Conservation (phyloP, 2,888 invertebrate species). For the Colostygia pectinataria region DNA sequence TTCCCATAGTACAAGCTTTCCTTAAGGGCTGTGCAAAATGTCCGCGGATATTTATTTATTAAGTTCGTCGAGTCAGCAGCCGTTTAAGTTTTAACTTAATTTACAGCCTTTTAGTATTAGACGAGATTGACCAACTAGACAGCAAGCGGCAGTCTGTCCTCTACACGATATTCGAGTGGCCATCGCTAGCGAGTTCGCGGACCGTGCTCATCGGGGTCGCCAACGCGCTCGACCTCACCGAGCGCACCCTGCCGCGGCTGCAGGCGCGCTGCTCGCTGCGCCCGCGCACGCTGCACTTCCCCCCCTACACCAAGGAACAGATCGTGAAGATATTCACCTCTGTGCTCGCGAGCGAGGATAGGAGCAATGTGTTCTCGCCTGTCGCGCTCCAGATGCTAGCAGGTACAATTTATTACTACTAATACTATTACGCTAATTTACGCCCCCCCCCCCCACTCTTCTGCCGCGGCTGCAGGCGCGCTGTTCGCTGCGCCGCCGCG, state of each 20-base stretch:
- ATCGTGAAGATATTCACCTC: constrained; percentile 93
- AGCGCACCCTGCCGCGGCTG: constrained; percentile 93
- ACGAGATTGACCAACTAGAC: constrained; percentile 97
- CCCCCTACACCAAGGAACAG: constrained; percentile 95
- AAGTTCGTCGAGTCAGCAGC: too few species aligned
- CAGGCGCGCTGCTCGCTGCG: constrained; percentile 89
- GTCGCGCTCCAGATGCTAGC: constrained; percentile 96
- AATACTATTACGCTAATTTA: too few species aligned
- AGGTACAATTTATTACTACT: too few species aligned
- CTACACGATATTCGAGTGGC: constrained; percentile 97
- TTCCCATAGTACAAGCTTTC: too few species aligned
- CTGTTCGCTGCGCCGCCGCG: too few species aligned
- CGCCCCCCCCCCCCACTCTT: too few species aligned
- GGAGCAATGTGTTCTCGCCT: constrained; percentile 88
- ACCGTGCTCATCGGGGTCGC: constrained; percentile 95
- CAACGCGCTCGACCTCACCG: constrained; percentile 97
- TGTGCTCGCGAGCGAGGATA: constrained; percentile 88
- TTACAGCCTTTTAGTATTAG: constrained; percentile 90
- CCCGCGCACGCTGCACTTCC: constrained; percentile 92
- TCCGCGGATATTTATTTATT: too few species aligned
- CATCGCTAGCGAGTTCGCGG: constrained; percentile 85
- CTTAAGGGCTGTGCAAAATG: too few species aligned
- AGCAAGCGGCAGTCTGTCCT: constrained; percentile 92
- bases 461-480: too few species aligned
- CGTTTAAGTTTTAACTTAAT: too few species aligned